Evolutionary conservation across 2,113 vertebrate species (phyloP).

Genomic region (rabbit (Oryctolagus cuniculus)): mOryCun1.1 NC_091449.1:40237001-40237500

Average conservation of each 20-base stretch:
- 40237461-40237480: too few species aligned
- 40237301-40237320: too few species aligned
- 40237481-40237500: too few species aligned
- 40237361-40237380: too few species aligned
- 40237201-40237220: conserved; percentile 4
- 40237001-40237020: neutral
- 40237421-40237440: too few species aligned
- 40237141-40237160: neutral
- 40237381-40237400: too few species aligned
- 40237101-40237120: neutral
- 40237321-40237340: too few species aligned
- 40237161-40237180: neutral
- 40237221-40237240: conserved; percentile 23
- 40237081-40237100: neutral
- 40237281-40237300: neutral
- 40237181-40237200: conserved; percentile 2
- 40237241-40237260: neutral
- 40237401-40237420: too few species aligned
- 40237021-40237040: neutral
- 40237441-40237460: too few species aligned
- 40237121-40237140: conserved; percentile 33
- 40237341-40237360: too few species aligned
- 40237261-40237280: neutral
- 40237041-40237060: neutral
- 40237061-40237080: neutral